Evolutionary conservation across 1,140 invertebrate genomes (phyloP), one percentile per base, ranked within the genome.

Genomic region (Prorops nasuta): DNA sequence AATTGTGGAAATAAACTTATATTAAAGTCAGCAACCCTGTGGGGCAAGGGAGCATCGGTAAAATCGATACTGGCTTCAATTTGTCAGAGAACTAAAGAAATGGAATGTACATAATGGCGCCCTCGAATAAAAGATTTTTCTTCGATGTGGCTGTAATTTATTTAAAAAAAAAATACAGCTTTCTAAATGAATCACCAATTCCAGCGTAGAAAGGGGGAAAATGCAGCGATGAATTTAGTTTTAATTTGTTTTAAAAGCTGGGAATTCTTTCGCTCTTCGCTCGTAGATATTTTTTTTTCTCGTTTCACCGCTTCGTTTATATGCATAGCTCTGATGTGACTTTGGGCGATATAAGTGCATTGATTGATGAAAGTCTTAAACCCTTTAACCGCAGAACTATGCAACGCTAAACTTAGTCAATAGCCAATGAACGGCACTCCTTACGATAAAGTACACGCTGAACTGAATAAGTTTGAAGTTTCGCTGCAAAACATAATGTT

Each of bases 201-300:
- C 15, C 0, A 10, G 17, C 19, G 18, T 40, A 32, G 28, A 37
- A 34, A 35, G 17, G 17, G 10, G 1, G 28, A 31, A 10, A 22
- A 15, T 36, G 15, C 24, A 38, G 28, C 47, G 35, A 20, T 44
- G 52, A 48, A 44, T 37, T 44, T 44, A 15, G 52, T 54, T 60
- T 60, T 60, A 60, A 60, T 60, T 60, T 60, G 57, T 57, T 60
- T 60, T 60, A 24, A 32, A 44, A 60, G 43, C 21, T 12, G 18
- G 45, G 49, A 47, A 47, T 50, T 54, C 32, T 49, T 50, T 16
- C 24, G 35, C 44, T 42, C 17, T 37, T 17, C 24, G 48, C 40
- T 50, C 40, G 43, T 46, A 54, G 37, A 44, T 28, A 51, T n/a
- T n/a, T n/a, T n/a, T n/a, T n/a, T n/a, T n/a, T n/a, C n/a, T n/a